Conservation (phyloP, 2,113 vertebrate species). For the Pan paniscus region DNA sequence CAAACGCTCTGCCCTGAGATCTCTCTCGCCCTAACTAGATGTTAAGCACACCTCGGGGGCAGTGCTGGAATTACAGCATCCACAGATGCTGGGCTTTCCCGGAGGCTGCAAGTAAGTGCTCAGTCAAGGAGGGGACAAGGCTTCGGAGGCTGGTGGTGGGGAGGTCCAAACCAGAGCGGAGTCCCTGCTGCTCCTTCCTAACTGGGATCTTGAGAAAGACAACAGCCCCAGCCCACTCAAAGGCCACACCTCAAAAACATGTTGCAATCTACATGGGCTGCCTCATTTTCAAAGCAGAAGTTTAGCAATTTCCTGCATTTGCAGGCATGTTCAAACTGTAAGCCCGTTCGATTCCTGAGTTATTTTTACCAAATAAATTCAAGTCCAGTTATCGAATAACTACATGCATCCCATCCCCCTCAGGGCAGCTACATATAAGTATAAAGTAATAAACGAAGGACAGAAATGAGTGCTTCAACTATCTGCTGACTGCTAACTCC, state of each 20-base stretch:
- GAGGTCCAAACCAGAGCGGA: background rate
- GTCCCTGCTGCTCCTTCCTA: background rate
- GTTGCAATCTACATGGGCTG: background rate
- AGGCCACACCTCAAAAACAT: background rate
- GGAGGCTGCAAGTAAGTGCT: background rate
- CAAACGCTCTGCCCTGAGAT: background rate
- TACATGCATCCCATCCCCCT: background rate
- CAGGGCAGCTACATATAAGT: fast-evolving
- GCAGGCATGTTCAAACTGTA: background rate
- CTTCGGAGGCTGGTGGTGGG: background rate
- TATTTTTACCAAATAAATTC: background rate
- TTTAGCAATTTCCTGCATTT: conserved; percentile 34
- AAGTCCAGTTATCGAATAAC: background rate
- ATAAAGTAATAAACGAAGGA: background rate
- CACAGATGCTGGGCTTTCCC: no score
- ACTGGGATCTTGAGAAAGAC: background rate
- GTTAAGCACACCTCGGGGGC: fast-evolving
- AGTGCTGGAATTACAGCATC: background rate
- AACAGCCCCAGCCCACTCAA: background rate
- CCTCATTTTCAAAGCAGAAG: background rate
- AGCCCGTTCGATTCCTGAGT: background rate
- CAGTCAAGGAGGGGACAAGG: fast-evolving
- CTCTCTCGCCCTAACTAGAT: background rate
- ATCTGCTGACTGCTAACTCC: fast-evolving
- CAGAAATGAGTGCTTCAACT: fast-evolving